phyloP scores from a whole-genome alignment of 2,797 vertebrate genomes.

The Cyclopterus lumpus region DNA sequence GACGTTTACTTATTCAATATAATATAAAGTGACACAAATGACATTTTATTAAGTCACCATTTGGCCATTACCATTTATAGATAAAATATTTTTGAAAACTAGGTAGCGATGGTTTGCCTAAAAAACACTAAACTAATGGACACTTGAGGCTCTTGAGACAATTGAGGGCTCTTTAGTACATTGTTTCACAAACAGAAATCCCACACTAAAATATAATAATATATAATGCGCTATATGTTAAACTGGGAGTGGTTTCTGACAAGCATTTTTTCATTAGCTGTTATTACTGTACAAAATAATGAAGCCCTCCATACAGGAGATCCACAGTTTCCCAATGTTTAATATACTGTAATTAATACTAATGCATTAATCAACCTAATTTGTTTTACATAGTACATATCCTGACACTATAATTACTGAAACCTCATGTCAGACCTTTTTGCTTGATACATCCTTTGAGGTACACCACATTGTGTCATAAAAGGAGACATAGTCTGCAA shows the following conservation, averaged over 20 bases:
- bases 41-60: too few relatives aligned
- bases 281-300: background rate
- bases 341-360: background rate
- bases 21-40: too few relatives aligned
- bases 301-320: background rate
- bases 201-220: background rate
- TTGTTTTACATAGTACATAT: background rate
- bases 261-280: background rate
- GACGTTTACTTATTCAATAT: too few relatives aligned
- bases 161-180: background rate
- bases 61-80: too few relatives aligned
- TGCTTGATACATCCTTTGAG: slow-evolving; percentile 15
- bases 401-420: slow-evolving; percentile 10
- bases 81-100: too few relatives aligned
- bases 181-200: background rate
- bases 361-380: background rate
- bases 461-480: slow-evolving; percentile 33
- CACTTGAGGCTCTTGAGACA: too few relatives aligned
- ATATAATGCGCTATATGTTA: background rate
- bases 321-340: background rate
- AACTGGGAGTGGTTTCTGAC: background rate
- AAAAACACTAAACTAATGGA: too few relatives aligned
- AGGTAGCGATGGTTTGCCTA: too few relatives aligned
- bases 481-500: background rate
- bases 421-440: background rate